Base-by-base conservation (phyloP, 2,797 vertebrate species). In the Mormyrops attenuatus region DNA sequence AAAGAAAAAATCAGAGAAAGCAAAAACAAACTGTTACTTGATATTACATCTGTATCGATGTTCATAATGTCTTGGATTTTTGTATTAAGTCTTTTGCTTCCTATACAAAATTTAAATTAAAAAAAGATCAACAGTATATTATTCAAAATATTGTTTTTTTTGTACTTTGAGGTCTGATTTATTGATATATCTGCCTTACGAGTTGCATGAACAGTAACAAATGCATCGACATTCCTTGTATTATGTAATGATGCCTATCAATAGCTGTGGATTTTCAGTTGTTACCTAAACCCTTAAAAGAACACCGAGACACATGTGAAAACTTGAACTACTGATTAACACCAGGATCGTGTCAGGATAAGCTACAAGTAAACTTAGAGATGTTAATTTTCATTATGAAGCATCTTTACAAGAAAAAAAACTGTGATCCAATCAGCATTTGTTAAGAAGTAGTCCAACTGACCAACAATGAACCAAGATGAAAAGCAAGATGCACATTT, bases 21-120 rank as follows among this genome's bases (percentile, higher is more conserved):
- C 53, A 53, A 84, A 87, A 89, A 89, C 63, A 93, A 94, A 93
- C 95, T 95, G 95, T 96, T 96, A 96, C 95, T 96, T 95, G 95
- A 96, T 94, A 92, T 90, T 93, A 92, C 93, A 92, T 93, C 94
- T 92, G 94, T 91, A 91, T 89, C 89, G 93, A 94, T 95, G 92
- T 93, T 94, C 94, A 94, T 94, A 93, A 92, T 93, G 94, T 95
- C 92, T 92, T 93, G 92, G 93, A 92, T 92, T 92, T 91, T 91
- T 92, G 52, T 91, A 91, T 89, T 88, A 90, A 91, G 49, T 84
- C 90, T 92, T 93, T 94, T 93, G 91, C 93, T 89, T 89, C 82
- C 91, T 93, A 73, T 91, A 92, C 86, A 92, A 47, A 90, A 93
- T 94, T 90, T 91, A 90, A 90, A 92, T 90, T 93, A 55, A 87